These are phyloP conservation scores for Myotis planiceps DNA, from an alignment of 2,797 vertebrate genomes.

Conservation along the genomic window DNA sequence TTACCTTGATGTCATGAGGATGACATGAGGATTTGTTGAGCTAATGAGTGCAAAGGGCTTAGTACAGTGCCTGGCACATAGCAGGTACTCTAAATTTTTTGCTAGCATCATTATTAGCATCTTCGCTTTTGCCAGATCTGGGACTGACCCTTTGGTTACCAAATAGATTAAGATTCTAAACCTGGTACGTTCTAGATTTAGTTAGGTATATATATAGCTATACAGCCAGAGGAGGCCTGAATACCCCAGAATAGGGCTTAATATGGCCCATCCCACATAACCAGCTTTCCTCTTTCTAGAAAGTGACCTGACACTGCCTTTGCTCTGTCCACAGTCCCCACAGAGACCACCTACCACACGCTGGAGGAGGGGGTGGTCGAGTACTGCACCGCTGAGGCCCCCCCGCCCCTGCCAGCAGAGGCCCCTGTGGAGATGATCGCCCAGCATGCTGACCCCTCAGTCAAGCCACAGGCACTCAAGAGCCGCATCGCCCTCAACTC, in stretches of 20 bases:
- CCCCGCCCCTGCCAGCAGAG: slow-evolving; percentile 88
- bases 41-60: background rate
- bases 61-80: background rate
- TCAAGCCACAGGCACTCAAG: slow-evolving; percentile 96
- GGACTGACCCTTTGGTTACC: background rate
- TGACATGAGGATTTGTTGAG: background rate
- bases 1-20: background rate
- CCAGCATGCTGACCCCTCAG: slow-evolving; percentile 88
- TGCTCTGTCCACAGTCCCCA: slow-evolving; percentile 82
- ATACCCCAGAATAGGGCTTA: background rate
- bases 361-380: slow-evolving; percentile 97
- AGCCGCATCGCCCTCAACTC: slow-evolving; percentile 97
- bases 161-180: slow-evolving; percentile 19
- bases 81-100: background rate
- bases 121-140: slow-evolving; percentile 14
- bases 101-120: background rate
- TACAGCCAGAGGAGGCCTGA: background rate
- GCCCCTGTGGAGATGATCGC: slow-evolving; percentile 93
- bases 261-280: background rate
- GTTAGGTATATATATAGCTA: background rate
- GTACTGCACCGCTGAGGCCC: slow-evolving; percentile 94
- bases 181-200: slow-evolving; percentile 1
- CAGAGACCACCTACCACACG: slow-evolving; percentile 94
- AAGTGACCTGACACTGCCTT: slow-evolving; percentile 1
- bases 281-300: background rate